Conservation (phyloP, 2,113 vertebrate genomes). For the Morone saxatilis region DNA sequence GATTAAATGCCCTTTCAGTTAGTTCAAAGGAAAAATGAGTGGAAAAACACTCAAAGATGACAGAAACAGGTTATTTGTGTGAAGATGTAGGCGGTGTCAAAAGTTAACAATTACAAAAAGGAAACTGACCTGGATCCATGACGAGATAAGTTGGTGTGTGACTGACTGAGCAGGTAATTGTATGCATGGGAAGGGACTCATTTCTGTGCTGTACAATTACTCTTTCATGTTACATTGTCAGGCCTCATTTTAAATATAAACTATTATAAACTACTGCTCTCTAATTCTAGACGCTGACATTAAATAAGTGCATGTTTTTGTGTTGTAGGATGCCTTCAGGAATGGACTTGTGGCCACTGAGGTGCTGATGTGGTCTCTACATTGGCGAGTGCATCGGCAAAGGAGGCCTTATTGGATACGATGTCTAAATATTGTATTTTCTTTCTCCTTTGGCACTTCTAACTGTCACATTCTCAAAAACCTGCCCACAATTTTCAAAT, state of each 20-base stretch:
- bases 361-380: constrained; percentile 66
- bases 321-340: constrained; percentile 53
- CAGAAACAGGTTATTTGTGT: neutral
- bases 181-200: too few relatives aligned
- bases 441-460: constrained; percentile 11
- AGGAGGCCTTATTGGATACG: constrained; percentile 52
- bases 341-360: constrained; percentile 58
- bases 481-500: constrained; percentile 26
- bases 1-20: neutral
- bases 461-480: constrained; percentile 40
- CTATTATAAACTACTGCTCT: neutral
- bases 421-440: constrained; percentile 32
- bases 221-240: neutral
- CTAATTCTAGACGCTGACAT: neutral
- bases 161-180: neutral
- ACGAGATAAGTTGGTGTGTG: neutral
- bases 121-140: neutral
- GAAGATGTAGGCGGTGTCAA: neutral
- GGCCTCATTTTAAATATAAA: neutral
- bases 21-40: neutral
- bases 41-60: neutral
- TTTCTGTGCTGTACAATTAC: too few relatives aligned
- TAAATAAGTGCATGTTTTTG: neutral
- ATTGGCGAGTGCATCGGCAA: constrained; percentile 62
- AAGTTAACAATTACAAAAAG: neutral